Evolutionary conservation across 2,888 invertebrate genomes (phyloP).

Genomic region (Spisula solida): DNA sequence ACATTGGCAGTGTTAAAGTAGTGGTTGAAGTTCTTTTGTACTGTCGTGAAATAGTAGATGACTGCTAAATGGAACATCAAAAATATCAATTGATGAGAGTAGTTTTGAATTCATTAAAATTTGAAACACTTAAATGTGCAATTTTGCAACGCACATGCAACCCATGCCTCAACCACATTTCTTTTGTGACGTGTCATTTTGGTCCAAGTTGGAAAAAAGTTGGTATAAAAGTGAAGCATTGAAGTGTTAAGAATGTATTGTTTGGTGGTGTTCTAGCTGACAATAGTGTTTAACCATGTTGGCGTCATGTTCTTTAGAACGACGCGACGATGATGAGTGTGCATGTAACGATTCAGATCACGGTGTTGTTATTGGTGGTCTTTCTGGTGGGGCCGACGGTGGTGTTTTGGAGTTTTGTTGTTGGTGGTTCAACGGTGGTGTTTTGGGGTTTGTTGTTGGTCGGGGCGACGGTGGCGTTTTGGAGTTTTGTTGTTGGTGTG

Average conservation of each 20-base stretch:
- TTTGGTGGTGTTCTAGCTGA: background rate
- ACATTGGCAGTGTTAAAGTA: constrained; percentile 41
- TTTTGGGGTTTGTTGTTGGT: too few species aligned
- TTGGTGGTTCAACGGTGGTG: background rate
- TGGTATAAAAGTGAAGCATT: background rate
- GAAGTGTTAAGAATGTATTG: constrained; percentile 16
- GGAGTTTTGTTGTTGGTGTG: background rate
- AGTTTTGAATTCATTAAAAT: constrained; percentile 33
- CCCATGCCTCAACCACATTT: background rate
- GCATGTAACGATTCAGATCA: background rate
- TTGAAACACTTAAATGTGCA: constrained; percentile 43
- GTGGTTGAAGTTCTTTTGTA: constrained; percentile 13
- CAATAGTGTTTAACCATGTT: background rate
- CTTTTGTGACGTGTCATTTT: constrained; percentile 23
- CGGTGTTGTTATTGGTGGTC: background rate
- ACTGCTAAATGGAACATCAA: constrained; percentile 39
- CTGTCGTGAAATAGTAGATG: constrained; percentile 48
- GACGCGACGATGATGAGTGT: background rate
- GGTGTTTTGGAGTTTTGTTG: background rate
- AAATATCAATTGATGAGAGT: constrained; percentile 29
- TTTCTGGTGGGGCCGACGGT: background rate
- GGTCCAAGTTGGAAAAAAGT: constrained; percentile 2
- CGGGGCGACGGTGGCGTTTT: background rate
- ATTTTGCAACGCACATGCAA: constrained; percentile 46
- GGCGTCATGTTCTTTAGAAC: background rate